Conservation (phyloP, 2,113 vertebrate species). For the Laticauda colubrina region DNA sequence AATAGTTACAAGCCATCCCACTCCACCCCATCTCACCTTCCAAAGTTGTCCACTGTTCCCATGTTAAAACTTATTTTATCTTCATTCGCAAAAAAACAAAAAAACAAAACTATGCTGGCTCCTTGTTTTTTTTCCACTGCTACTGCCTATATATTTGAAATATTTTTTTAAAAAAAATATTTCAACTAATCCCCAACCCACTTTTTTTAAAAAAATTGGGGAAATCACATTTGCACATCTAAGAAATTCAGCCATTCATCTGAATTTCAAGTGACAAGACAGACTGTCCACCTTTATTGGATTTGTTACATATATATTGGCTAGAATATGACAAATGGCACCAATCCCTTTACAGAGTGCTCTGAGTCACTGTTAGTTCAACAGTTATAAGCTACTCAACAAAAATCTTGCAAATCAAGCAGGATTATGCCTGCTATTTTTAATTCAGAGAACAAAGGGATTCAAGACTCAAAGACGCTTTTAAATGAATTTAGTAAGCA, state of each 20-base stretch:
- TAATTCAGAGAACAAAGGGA: slow-evolving; percentile 72
- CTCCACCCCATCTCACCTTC: too few species aligned
- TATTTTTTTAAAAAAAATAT: background rate
- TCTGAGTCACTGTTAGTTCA: slow-evolving; percentile 65
- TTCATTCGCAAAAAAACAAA: background rate
- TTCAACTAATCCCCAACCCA: background rate
- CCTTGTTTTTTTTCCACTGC: background rate
- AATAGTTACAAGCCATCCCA: background rate
- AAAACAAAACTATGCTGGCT: background rate
- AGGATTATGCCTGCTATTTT: slow-evolving; percentile 68
- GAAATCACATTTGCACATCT: slow-evolving; percentile 54
- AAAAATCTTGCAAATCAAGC: slow-evolving; percentile 69
- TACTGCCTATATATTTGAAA: background rate
- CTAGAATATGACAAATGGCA: slow-evolving; percentile 67
- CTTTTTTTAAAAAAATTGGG: slow-evolving; percentile 8
- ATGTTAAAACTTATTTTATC: background rate
- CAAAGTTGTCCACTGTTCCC: background rate
- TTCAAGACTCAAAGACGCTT: slow-evolving; percentile 64
- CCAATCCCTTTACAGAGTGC: slow-evolving; percentile 49
- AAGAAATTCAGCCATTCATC: slow-evolving; percentile 35
- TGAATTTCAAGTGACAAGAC: slow-evolving; percentile 49
- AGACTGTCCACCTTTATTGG: slow-evolving; percentile 54
- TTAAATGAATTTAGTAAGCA: slow-evolving; percentile 70
- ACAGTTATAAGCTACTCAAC: slow-evolving; percentile 69
- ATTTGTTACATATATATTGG: slow-evolving; percentile 51